A percentile compares a stretch with the other conserved stretches of the same genome.
Conservation (phyloP, 1,140 invertebrate species). For the Thaumetopoea pityocampa region DNA sequence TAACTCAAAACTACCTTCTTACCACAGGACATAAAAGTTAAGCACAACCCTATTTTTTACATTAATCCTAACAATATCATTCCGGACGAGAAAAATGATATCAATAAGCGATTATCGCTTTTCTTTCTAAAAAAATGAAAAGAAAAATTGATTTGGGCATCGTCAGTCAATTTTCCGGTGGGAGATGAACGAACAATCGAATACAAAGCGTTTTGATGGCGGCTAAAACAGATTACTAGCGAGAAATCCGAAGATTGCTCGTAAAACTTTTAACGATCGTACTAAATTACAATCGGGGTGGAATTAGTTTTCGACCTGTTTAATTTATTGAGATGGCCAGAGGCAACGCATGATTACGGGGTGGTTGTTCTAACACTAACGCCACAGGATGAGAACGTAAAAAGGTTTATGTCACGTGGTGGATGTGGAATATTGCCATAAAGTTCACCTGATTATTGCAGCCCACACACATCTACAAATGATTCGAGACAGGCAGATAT, state of each 20-base stretch:
- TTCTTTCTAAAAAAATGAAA: conserved; percentile 16
- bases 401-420: no score
- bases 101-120: conserved; percentile 19
- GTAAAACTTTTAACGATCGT: conserved; percentile 40
- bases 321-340: conserved; percentile 28
- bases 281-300: conserved; percentile 37
- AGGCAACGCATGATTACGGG: conserved; percentile 10
- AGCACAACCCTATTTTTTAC: no score
- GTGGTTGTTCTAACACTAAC: conserved; percentile 7
- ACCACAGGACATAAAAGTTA: no score
- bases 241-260: conserved; percentile 29
- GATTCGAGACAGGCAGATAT: no score
- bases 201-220: conserved; percentile 23
- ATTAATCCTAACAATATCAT: conserved; percentile 8
- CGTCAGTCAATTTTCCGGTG: conserved; percentile 25
- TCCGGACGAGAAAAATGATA: conserved; percentile 11
- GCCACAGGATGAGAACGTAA: conserved; percentile 1
- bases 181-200: conserved; percentile 19
- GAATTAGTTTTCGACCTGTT: conserved; percentile 29
- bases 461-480: no score
- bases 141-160: conserved; percentile 19
- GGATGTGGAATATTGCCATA: no score
- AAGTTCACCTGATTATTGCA: no score
- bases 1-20: no score
- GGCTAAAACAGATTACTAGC: conserved; percentile 33